Percentiles rank a stretch among this genome's conserved stretches.
Conservation (phyloP, 2,888 invertebrate genomes). For the Maniola hyperantus region DNA sequence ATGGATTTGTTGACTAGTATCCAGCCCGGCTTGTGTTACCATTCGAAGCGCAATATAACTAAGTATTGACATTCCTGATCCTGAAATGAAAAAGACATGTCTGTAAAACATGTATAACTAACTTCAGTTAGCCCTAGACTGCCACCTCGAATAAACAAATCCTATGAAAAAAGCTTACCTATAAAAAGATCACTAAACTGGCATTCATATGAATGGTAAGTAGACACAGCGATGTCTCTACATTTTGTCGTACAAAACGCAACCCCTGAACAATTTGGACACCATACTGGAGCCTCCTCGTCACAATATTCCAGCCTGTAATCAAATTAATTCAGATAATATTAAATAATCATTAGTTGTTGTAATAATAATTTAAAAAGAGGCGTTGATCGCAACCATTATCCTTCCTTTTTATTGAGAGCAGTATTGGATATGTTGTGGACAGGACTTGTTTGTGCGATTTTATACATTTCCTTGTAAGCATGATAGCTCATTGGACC, state of each 20-base stretch:
- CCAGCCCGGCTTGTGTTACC: constrained; percentile 86
- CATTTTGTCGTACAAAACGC: constrained; percentile 89
- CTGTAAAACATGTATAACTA: neutral
- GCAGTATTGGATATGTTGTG: too few relatives aligned
- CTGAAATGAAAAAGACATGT: constrained; percentile 51
- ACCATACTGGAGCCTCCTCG: constrained; percentile 85
- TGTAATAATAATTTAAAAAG: too few relatives aligned
- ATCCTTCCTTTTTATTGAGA: too few relatives aligned
- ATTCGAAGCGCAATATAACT: constrained; percentile 89
- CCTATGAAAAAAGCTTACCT: constrained; percentile 67
- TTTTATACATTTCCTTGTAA: too few relatives aligned
- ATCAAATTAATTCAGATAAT: neutral
- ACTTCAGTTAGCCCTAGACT: too few relatives aligned
- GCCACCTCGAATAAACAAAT: too few relatives aligned
- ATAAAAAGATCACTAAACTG: constrained; percentile 87
- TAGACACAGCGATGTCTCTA: constrained; percentile 83
- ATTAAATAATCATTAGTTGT: neutral
- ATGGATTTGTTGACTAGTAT: constrained; percentile 73
- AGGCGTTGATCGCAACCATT: too few relatives aligned
- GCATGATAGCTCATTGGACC: neutral
- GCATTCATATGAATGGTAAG: constrained; percentile 90
- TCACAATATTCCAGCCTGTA: constrained; percentile 58
- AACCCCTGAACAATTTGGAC: constrained; percentile 88
- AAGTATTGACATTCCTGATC: constrained; percentile 91
- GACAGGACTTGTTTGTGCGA: too few relatives aligned